A percentile compares a stretch with the other conserved stretches of the same genome.
phyloP scores from a whole-genome alignment of 2,113 vertebrate genomes.

The Nibea albiflora region DNA sequence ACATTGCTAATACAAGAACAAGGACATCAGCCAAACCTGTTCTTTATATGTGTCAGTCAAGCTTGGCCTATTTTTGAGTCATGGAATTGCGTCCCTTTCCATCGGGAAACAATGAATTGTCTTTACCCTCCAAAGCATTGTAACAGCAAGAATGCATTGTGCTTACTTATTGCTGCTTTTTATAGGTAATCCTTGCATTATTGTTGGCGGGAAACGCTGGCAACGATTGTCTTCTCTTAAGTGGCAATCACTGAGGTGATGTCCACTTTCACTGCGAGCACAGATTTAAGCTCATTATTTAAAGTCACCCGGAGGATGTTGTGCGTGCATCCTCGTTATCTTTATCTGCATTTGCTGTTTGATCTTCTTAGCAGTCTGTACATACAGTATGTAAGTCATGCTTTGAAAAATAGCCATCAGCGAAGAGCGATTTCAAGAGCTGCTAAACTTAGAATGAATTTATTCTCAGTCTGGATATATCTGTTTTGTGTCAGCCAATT shows the following conservation, averaged over 20 bases:
- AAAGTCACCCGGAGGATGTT: conserved; percentile 73
- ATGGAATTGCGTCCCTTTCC: conserved; percentile 43
- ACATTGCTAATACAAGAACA: conserved; percentile 47
- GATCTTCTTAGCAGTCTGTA: conserved; percentile 44
- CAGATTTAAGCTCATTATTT: conserved; percentile 78
- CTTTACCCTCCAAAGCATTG: conserved; percentile 38
- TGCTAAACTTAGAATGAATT: background rate
- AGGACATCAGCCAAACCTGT: conserved; percentile 50
- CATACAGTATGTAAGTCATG: conserved; percentile 6
- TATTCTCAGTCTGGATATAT: conserved; percentile 1
- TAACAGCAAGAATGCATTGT: conserved; percentile 42
- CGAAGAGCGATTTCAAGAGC: conserved; percentile 13
- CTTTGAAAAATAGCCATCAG: background rate
- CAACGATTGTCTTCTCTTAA: conserved; percentile 38
- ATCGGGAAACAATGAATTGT: conserved; percentile 51
- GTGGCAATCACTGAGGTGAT: conserved; percentile 51
- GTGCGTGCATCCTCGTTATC: conserved; percentile 63
- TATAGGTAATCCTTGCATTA: conserved; percentile 67
- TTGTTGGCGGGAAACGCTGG: conserved; percentile 46
- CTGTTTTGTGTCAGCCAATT: background rate
- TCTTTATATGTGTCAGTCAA: conserved; percentile 71
- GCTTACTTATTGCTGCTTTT: conserved; percentile 61
- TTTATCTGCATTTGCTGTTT: conserved; percentile 67
- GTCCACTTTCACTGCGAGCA: conserved; percentile 69
- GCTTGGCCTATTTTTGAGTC: conserved; percentile 68